Evolutionary conservation across 2,797 vertebrate species (phyloP), one percentile per base, ranked within the genome.

Genomic region (Oceanodroma leucorhoa): DNA sequence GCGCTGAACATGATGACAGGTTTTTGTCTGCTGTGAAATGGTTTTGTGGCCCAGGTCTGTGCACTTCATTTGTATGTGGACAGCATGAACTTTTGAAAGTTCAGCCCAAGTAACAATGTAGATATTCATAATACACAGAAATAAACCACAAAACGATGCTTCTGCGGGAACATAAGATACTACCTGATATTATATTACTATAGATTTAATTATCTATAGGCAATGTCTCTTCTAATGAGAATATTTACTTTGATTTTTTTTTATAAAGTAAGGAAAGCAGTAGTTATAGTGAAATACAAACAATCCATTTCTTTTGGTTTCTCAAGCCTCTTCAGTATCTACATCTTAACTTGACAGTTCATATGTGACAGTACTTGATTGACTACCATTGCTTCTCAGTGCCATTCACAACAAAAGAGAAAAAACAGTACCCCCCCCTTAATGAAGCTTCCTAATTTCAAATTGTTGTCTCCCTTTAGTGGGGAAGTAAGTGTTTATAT

Each of bases 21-120:
- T 38, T 90, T 78, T 67, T 54, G 24, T 60, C 20, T 80, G 2
- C 9, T 23, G 2, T 48, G 64, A 67, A 61, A 75, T 4, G 1
- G 0, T 8, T 40, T 67, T 78, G 46, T 26, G 3, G 2, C 8
- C 8, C 9, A 41, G 24, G 2, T 5, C 18, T 67, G 5, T 45
- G 16, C 3, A 1, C 5, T 73, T 58, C 41, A 41, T 7, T 61
- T 40, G 19, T 30, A 36, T 0, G 0, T 26, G 41, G 22, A 24
- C 12, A 70, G 9, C 4, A 48, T 10, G 18, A 75, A 45, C 11
- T 87, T 78, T 32, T 6, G 41, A 34, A 67, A 82, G 4, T 48
- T 89, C 13, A 54, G 26, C 3, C 3, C 16, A 72, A 67, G 24
- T 50, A 50, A n/a, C 10, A 60, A 12, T 34, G 30, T 29, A 64